Percentiles rank a stretch among this genome's conserved stretches.
Evolutionary conservation across 1,140 invertebrate genomes (phyloP).

Genomic region (Drosophila virilis): DNA sequence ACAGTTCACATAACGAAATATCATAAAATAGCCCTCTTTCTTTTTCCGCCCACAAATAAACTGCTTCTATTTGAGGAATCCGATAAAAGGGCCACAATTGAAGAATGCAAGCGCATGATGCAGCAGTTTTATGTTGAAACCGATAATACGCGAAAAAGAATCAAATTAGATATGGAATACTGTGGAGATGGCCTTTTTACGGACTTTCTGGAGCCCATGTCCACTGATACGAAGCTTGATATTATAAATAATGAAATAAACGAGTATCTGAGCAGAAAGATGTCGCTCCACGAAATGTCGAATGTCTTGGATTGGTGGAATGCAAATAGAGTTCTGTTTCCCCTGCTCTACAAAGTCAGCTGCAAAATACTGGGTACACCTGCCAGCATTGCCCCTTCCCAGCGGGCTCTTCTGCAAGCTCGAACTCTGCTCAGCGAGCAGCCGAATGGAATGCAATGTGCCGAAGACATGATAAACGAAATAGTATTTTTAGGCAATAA

Average conservation of each 20-base stretch:
- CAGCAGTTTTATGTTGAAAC: neutral
- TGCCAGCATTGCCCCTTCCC: neutral
- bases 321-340: conserved; percentile 1
- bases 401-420: neutral
- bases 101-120: no score
- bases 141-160: neutral
- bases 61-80: no score
- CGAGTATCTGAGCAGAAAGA: conserved; percentile 12
- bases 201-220: conserved; percentile 5
- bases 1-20: no score
- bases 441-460: neutral
- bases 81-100: no score
- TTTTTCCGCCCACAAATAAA: no score
- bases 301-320: conserved; percentile 9
- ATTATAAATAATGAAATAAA: conserved; percentile 13
- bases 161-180: conserved; percentile 2
- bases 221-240: conserved; percentile 2
- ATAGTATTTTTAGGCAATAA: conserved; percentile 11
- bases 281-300: neutral
- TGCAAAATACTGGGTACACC: conserved; percentile 11
- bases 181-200: conserved; percentile 6
- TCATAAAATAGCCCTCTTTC: no score
- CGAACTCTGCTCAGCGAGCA: neutral
- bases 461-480: neutral
- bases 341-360: neutral